A percentile compares a stretch with the other conserved stretches of the same genome.
Conservation (phyloP, 53 echinoderm and acorn worm species). For the Stichopus horrens region DNA sequence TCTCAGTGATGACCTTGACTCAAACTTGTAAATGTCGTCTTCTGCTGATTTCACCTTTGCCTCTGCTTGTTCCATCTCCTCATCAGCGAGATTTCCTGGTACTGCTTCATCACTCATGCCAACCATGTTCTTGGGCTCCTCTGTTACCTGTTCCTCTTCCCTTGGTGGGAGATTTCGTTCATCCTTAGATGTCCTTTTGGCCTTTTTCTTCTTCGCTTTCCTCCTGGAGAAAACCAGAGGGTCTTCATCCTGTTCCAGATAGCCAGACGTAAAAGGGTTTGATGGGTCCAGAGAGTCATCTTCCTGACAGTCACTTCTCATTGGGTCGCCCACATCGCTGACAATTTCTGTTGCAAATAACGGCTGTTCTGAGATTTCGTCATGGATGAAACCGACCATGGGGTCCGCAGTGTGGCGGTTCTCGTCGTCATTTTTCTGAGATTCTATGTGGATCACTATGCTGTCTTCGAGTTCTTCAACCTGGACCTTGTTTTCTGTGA, state of each 20-base stretch:
- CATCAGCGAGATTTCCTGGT: not conserved
- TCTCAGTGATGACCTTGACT: conserved; percentile 13
- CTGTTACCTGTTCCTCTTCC: not conserved
- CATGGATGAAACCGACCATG: not conserved
- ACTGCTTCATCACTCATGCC: not conserved
- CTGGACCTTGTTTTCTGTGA: conserved; percentile 9
- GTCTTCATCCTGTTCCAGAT: not conserved
- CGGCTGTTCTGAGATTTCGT: not conserved
- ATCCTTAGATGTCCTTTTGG: not conserved
- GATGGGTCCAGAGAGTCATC: not conserved
- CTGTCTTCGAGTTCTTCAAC: conserved; percentile 57
- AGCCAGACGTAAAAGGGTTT: conserved; percentile 6
- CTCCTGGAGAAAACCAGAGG: not conserved
- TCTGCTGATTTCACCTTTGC: not conserved
- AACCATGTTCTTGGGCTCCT: not conserved
- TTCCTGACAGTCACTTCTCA: not conserved
- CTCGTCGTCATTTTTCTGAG: not conserved
- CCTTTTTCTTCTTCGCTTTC: not conserved
- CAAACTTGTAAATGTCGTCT: conserved; percentile 27
- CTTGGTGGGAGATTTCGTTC: not conserved
- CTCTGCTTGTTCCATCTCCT: not conserved
- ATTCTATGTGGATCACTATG: conserved; percentile 62
- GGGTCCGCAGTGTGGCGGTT: not conserved
- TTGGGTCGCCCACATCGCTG: not conserved
- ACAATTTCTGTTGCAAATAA: not conserved